Evolutionary conservation across 2,797 vertebrate species (phyloP), one percentile per base, ranked within the genome.

Genomic region (Capromys pilorides): DNA sequence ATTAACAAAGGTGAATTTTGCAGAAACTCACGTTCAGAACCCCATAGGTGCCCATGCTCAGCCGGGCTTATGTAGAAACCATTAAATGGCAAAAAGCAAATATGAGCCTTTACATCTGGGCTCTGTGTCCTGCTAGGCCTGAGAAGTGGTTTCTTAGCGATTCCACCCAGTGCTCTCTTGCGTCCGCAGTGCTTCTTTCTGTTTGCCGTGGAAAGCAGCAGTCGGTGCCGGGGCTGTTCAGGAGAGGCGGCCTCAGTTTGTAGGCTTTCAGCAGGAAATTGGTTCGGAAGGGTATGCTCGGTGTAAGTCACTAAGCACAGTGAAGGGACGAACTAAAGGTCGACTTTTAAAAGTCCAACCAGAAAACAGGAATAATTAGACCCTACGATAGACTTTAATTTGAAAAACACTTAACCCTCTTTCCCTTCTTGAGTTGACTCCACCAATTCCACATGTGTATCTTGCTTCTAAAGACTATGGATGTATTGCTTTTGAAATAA

Each of bases 161-260:
- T 78, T 54, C 95, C 88, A n/a, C 54, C 49, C 88, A 83, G 13
- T 57, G 49, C 18, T 75, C 62, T 78, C 45, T 49, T 12, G n/a
- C 8, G 18, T 39, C 54, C 7, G 66, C 33, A 8, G 33, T 18
- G 33, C 66, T n/a, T n/a, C n/a, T n/a, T 85, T 83, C 57, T 39
- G 66, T 94, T 91, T 86, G 67, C 71, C 83, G 79, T 85, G 33
- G 71, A 94, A 73, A 88, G 54, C 59, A 64, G n/a, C 54, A 54
- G 75, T 59, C 39, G 86, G 62, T 41, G 18, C 57, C 54, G 0
- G 5, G 33, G 33, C 88, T 31, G n/a, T 83, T 92, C 67, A n/a
- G n/a, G n/a, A 61, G 33, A 84, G 80, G 87, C 54, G 59, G 57
- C 59, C 59, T 94, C 33, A 12, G 13, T 71, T 75, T 97, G 39